Conservation (phyloP, 2,113 vertebrate species). For the Baryphthengus martii region DNA sequence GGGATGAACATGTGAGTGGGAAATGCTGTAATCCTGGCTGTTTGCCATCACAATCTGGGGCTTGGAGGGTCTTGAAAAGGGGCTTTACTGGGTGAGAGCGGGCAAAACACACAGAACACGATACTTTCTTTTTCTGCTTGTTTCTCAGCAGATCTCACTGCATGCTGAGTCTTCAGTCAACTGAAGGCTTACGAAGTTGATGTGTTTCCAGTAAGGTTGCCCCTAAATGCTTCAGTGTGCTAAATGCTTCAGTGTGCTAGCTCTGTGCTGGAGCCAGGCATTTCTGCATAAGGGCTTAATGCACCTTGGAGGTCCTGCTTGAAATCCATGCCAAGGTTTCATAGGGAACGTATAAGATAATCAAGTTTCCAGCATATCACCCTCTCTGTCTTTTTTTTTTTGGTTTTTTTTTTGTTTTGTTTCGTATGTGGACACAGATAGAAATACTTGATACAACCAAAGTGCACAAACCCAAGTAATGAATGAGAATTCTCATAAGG, state of each 20-base stretch:
- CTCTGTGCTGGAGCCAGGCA: neutral
- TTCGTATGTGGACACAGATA: neutral
- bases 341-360: neutral
- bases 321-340: neutral
- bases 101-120: neutral
- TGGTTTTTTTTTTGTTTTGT: neutral
- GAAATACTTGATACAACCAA: neutral
- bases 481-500: neutral
- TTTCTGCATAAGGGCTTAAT: neutral
- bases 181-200: neutral
- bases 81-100: neutral
- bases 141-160: neutral
- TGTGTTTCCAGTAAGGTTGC: neutral
- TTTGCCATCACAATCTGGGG: neutral
- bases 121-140: neutral
- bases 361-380: neutral
- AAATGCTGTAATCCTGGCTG: rapidly evolving
- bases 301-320: neutral
- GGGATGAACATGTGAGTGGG: neutral
- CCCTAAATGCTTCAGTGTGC: neutral
- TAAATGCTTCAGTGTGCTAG: neutral
- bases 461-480: neutral
- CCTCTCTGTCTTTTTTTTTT: neutral
- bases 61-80: neutral
- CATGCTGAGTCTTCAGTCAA: neutral